phyloP scores from a whole-genome alignment of 2,888 invertebrate genomes.

The Cephus spinipes region DNA sequence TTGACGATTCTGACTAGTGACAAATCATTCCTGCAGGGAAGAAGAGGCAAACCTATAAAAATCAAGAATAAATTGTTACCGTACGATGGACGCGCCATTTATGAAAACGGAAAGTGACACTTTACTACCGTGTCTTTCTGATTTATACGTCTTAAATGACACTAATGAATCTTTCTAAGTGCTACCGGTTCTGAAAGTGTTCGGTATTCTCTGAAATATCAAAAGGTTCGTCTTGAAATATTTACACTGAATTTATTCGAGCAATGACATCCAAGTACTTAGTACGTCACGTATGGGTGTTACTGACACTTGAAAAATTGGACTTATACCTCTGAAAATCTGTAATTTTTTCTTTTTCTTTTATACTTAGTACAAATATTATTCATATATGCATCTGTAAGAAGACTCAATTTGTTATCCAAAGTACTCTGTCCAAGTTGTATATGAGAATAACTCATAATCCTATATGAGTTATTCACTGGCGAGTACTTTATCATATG shows the following conservation, averaged over 20 bases:
- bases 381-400: neutral
- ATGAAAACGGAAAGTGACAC: constrained; percentile 21
- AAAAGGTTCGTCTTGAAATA: neutral
- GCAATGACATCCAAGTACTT: neutral
- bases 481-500: neutral
- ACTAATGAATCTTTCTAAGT: neutral
- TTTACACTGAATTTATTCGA: neutral
- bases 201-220: neutral
- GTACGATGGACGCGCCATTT: neutral
- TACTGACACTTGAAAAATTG: neutral
- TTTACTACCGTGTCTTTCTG: constrained; percentile 13
- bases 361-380: neutral
- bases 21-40: neutral
- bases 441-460: neutral
- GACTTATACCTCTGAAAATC: neutral
- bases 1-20: neutral
- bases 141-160: constrained; percentile 16
- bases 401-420: neutral
- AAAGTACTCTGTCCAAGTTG: neutral
- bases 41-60: neutral
- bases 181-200: neutral
- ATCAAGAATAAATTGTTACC: neutral
- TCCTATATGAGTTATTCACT: neutral
- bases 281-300: neutral
- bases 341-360: neutral